Conservation (phyloP, 2,113 vertebrate genomes). For the Gorsachius goisagi region DNA sequence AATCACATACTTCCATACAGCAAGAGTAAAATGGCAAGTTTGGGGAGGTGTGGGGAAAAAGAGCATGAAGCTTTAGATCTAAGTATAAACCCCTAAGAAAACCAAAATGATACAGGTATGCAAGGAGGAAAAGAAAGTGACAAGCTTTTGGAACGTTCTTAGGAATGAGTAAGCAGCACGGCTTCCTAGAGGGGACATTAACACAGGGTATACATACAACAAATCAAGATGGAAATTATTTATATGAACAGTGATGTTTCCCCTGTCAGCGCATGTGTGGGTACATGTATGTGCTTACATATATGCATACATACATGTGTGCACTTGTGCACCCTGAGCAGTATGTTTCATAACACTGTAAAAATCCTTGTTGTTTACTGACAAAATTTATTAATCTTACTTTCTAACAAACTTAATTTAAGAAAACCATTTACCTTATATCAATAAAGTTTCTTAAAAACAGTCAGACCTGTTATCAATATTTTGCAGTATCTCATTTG, state of each 20-base stretch:
- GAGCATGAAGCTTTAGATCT: not conserved
- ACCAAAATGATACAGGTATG: not conserved
- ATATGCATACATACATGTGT: fast-evolving
- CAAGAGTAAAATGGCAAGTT: not conserved
- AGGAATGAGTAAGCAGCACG: not conserved
- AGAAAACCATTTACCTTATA: not conserved
- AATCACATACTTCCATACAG: not conserved
- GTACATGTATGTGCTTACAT: not conserved
- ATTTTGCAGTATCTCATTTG: not conserved
- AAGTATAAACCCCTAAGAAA: not conserved
- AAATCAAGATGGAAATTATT: not conserved
- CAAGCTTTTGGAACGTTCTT: not conserved
- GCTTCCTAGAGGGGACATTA: not conserved
- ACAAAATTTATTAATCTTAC: not conserved
- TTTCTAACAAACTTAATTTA: not conserved
- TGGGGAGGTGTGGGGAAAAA: no score
- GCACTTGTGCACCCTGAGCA: not conserved
- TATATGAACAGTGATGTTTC: not conserved
- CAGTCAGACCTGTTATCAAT: not conserved
- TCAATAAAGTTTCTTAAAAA: not conserved
- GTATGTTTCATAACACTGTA: not conserved
- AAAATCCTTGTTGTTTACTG: not conserved
- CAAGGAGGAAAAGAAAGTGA: not conserved
- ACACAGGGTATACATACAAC: not conserved
- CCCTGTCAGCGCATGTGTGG: not conserved